Evolutionary conservation across 2,113 vertebrate species (phyloP).

Genomic region (Sitta europaea): DNA sequence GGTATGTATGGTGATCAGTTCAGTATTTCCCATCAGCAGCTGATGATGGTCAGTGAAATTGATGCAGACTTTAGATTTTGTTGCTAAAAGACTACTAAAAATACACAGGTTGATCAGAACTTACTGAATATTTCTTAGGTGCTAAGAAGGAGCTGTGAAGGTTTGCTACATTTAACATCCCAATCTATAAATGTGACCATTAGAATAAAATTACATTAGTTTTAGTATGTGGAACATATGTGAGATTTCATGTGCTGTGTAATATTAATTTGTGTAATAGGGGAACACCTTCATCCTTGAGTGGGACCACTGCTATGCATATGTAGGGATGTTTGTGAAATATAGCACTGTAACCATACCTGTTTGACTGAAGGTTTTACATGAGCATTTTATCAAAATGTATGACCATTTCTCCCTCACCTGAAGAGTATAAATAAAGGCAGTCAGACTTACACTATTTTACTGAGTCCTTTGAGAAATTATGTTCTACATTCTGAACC

Average conservation of each 20-base stretch:
- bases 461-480: not conserved
- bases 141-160: not conserved
- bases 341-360: not conserved
- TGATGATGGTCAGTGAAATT: not conserved
- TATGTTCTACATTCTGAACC: not conserved
- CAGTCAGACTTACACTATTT: not conserved
- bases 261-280: not conserved
- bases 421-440: not conserved
- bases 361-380: not conserved
- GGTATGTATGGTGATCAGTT: fast-evolving
- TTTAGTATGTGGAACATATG: not conserved
- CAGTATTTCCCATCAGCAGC: not conserved
- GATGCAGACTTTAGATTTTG: not conserved
- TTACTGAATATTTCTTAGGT: not conserved
- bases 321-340: not conserved
- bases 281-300: not conserved
- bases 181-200: not conserved
- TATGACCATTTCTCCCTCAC: not conserved
- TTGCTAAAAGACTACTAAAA: not conserved
- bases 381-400: not conserved
- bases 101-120: not conserved
- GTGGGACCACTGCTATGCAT: not conserved
- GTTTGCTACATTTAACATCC: not conserved
- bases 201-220: not conserved
- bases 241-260: not conserved